Evolutionary conservation across 2,888 invertebrate species (phyloP).

Genomic region (Drosophila robusta): DNA sequence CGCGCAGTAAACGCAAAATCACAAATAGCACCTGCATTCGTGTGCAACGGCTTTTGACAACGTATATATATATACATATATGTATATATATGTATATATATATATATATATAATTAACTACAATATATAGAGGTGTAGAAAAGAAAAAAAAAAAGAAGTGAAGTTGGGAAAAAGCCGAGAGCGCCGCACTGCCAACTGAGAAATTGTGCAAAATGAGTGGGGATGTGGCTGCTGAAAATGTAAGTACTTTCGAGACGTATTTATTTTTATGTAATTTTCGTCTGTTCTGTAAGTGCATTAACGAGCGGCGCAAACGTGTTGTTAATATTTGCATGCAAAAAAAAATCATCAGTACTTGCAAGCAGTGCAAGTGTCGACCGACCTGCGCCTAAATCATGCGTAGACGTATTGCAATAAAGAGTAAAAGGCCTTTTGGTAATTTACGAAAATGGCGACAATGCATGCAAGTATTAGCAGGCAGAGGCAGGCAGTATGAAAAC

Average conservation of each 20-base stretch:
- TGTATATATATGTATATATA: slow-evolving; percentile 10
- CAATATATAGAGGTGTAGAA: slow-evolving; percentile 40
- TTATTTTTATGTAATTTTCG: slow-evolving; percentile 72
- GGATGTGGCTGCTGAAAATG: slow-evolving; percentile 82
- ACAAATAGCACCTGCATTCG: slow-evolving; percentile 31
- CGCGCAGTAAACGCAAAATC: slow-evolving; percentile 35
- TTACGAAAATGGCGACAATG: slow-evolving; percentile 84
- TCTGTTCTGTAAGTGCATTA: slow-evolving; percentile 38
- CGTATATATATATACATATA: slow-evolving; percentile 14
- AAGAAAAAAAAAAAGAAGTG: slow-evolving; percentile 42
- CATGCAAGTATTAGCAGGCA: slow-evolving; percentile 60
- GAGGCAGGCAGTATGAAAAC: slow-evolving; percentile 39
- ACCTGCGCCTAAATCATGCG: slow-evolving; percentile 50
- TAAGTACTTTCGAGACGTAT: slow-evolving; percentile 73
- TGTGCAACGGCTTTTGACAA: slow-evolving; percentile 19
- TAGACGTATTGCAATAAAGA: slow-evolving; percentile 51
- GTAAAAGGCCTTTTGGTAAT: slow-evolving; percentile 73
- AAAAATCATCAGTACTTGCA: slow-evolving; percentile 26
- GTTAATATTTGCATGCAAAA: slow-evolving; percentile 34
- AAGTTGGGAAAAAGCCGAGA: slow-evolving; percentile 63
- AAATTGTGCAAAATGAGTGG: slow-evolving; percentile 82
- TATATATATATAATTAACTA: slow-evolving; percentile 19
- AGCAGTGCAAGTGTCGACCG: slow-evolving; percentile 48
- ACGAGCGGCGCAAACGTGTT: slow-evolving; percentile 65
- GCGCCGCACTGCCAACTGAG: slow-evolving; percentile 68